A percentile compares a stretch with the other conserved stretches of the same genome.
phyloP scores from a whole-genome alignment of 2,113 vertebrate species.

The Erpornis zantholeuca region DNA sequence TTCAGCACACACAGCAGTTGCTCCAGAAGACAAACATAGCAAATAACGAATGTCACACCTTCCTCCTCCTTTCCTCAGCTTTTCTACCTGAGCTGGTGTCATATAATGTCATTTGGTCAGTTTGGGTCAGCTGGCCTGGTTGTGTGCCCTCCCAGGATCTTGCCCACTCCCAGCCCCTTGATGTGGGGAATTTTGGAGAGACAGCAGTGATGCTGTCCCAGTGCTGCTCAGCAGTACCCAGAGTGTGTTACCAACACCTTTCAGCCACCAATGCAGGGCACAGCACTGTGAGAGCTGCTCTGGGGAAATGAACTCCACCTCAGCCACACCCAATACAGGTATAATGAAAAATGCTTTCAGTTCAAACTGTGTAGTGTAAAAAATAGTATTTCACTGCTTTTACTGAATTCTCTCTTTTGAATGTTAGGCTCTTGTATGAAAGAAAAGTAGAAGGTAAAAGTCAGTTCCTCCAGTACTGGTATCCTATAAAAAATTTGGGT shows the following conservation, averaged over 20 bases:
- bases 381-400: not conserved
- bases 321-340: not conserved
- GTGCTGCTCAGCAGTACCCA: not conserved
- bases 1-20: not conserved
- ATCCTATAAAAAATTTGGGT: not conserved
- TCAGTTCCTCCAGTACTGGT: not conserved
- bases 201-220: not conserved
- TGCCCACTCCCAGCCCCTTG: too few relatives aligned
- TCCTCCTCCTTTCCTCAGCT: not conserved
- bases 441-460: not conserved
- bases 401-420: not conserved
- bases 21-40: not conserved
- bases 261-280: not conserved
- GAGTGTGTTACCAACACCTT: not conserved
- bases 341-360: not conserved
- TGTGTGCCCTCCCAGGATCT: too few relatives aligned
- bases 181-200: not conserved
- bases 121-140: not conserved
- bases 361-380: not conserved
- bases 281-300: not conserved
- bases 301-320: not conserved
- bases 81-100: not conserved
- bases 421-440: not conserved
- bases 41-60: not conserved
- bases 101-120: accelerated